A percentile compares a stretch with the other conserved stretches of the same genome.
These are phyloP conservation scores for Ursus arctos DNA, from an alignment of 2,113 vertebrate species.

Conservation along the genomic window DNA sequence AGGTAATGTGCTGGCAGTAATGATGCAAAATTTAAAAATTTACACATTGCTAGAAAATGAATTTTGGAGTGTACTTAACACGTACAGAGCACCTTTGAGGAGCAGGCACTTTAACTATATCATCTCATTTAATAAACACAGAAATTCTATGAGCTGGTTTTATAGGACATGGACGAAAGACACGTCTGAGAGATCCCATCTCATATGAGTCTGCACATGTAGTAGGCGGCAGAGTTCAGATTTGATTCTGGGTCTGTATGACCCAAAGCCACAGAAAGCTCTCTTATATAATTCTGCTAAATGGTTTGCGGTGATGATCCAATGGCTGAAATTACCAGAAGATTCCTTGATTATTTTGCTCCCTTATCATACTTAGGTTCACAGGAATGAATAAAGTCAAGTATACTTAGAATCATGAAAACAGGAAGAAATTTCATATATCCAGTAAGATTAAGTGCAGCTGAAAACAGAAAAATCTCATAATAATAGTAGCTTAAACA, in stretches of 20 bases:
- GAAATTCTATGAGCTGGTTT: background rate
- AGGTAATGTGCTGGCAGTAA: background rate
- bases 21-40: constrained; percentile 20
- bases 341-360: background rate
- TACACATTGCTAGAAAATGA: background rate
- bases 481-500: background rate
- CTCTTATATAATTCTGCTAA: background rate
- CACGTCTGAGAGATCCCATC: background rate
- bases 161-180: background rate
- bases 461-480: background rate
- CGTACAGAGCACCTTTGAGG: background rate
- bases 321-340: background rate
- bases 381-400: background rate
- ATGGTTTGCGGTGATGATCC: constrained; percentile 9
- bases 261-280: background rate
- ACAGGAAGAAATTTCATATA: background rate
- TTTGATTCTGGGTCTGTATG: background rate
- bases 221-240: background rate
- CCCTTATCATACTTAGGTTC: constrained; percentile 22
- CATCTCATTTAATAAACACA: background rate
- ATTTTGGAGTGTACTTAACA: background rate
- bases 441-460: constrained; percentile 7
- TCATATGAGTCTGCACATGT: background rate
- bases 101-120: background rate
- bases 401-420: background rate